Conservation (phyloP, 2,797 vertebrate species). For the Sebastes goodei region DNA sequence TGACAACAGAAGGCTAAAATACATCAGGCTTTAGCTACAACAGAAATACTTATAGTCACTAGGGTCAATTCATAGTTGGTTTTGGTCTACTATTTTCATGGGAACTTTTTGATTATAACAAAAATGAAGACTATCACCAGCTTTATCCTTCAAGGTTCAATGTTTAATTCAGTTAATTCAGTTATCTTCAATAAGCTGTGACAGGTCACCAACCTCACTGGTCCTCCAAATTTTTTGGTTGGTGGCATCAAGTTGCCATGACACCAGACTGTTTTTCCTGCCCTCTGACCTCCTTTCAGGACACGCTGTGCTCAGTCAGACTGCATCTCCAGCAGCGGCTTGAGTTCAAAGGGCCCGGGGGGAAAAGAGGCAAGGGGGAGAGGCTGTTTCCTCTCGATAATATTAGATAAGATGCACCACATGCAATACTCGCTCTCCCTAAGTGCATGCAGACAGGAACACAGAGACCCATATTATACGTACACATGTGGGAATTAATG, state of each 20-base stretch:
- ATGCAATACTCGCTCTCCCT: slow-evolving; percentile 39
- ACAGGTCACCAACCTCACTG: slow-evolving; percentile 29
- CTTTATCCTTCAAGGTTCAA: background rate
- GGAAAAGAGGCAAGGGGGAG: slow-evolving; percentile 24
- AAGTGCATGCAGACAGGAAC: slow-evolving; percentile 58
- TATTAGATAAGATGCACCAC: slow-evolving; percentile 69
- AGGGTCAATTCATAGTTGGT: background rate
- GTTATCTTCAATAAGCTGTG: background rate
- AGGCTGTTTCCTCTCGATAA: slow-evolving; percentile 53
- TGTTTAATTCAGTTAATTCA: background rate
- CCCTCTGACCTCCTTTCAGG: slow-evolving; percentile 79
- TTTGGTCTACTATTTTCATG: background rate
- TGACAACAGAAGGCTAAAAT: background rate
- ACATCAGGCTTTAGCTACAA: background rate
- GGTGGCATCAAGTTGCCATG: slow-evolving; percentile 79
- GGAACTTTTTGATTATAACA: background rate
- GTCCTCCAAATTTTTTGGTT: slow-evolving; percentile 44
- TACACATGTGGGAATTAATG: slow-evolving; percentile 41
- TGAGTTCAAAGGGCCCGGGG: slow-evolving; percentile 68
- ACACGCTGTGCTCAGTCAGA: slow-evolving; percentile 77
- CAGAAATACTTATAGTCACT: background rate
- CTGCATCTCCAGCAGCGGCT: slow-evolving; percentile 69
- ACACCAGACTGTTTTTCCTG: slow-evolving; percentile 82
- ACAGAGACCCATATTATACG: slow-evolving; percentile 23
- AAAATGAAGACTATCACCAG: background rate